These are phyloP conservation scores for Xestia c-nigrum DNA, from an alignment of 2,888 invertebrate genomes.

Conservation along the genomic window DNA sequence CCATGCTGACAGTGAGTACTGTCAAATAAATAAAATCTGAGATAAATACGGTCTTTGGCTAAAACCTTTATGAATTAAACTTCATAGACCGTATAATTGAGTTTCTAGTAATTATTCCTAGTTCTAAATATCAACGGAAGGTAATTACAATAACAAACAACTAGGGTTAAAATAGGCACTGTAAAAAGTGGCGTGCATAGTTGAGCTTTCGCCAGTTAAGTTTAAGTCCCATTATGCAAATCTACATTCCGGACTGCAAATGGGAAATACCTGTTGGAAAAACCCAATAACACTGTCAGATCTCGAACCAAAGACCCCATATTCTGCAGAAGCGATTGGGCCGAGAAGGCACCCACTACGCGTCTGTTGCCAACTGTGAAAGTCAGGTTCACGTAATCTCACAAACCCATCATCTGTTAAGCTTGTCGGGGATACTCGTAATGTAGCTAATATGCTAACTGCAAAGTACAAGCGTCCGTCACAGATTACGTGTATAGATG, in stretches of 20 bases:
- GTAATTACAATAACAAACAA: not conserved
- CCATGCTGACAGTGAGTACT: not conserved
- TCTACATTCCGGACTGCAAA: not conserved
- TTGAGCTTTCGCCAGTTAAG: not conserved
- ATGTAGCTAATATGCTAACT: conserved; percentile 37
- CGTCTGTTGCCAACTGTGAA: not conserved
- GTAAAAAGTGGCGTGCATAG: not conserved
- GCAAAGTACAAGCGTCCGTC: conserved; percentile 34
- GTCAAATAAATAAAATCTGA: too few species aligned
- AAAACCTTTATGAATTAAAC: not conserved
- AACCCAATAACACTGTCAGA: not conserved
- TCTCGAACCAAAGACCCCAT: not conserved
- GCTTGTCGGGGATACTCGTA: not conserved
- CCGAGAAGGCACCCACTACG: not conserved
- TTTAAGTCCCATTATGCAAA: not conserved
- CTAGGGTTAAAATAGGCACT: not conserved
- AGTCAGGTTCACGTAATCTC: not conserved
- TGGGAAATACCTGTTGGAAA: not conserved
- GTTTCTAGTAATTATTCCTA: not conserved
- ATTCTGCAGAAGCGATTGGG: not conserved
- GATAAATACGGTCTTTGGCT: not conserved
- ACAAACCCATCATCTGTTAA: not conserved
- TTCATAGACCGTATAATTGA: not conserved
- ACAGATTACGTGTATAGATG: conserved; percentile 41
- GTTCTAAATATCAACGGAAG: not conserved